Conservation (phyloP, 2,888 invertebrate species). For the Hypena proboscidalis region DNA sequence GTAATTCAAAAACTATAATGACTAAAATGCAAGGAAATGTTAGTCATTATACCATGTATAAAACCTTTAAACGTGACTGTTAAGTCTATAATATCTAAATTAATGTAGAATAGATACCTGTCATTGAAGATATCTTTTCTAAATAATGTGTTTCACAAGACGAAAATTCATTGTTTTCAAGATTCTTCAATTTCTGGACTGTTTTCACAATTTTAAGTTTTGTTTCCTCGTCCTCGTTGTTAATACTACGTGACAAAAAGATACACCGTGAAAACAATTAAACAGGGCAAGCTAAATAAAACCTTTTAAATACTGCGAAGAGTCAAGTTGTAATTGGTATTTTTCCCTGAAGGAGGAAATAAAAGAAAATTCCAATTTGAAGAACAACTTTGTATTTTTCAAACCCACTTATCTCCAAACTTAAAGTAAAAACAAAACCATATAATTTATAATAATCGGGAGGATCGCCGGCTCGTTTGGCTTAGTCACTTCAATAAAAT, state of each 20-base stretch:
- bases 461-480: no score
- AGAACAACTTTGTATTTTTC: no score
- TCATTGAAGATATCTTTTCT: conserved; percentile 21
- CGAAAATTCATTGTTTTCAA: conserved; percentile 12
- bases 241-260: conserved; percentile 12
- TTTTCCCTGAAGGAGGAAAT: no score
- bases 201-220: conserved; percentile 14
- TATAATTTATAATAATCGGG: no score
- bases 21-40: no score
- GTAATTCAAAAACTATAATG: no score
- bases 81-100: neutral
- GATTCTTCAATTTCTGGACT: conserved; percentile 18
- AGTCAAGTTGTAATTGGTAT: no score
- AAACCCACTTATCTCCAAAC: no score
- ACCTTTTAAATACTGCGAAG: conserved; percentile 13
- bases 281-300: conserved; percentile 12
- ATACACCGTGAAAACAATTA: conserved; percentile 13
- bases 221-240: conserved; percentile 14
- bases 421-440: no score
- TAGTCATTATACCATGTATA: no score
- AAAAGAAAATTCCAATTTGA: no score
- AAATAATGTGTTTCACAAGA: conserved; percentile 16
- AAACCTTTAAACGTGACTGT: neutral
- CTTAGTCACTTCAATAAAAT: no score
- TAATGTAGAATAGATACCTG: conserved; percentile 7